A percentile compares a stretch with the other conserved stretches of the same genome.
These are phyloP conservation scores for Siniperca undulata DNA, from an alignment of 2,797 vertebrate genomes.

Conservation along the genomic window DNA sequence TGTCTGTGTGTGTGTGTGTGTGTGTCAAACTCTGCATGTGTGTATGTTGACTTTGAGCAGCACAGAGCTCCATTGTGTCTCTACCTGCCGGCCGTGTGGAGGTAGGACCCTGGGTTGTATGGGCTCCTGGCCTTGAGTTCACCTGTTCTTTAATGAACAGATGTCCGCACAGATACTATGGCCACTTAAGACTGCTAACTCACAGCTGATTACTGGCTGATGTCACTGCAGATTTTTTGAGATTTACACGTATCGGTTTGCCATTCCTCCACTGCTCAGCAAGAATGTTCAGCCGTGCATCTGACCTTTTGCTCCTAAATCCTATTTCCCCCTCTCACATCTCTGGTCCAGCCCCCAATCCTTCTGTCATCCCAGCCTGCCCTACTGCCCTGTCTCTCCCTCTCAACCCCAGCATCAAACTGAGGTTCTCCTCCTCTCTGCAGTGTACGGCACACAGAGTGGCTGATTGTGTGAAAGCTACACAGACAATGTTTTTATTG, in stretches of 20 bases:
- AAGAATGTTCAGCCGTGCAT: background rate
- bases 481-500: conserved; percentile 91
- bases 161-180: conserved; percentile 60
- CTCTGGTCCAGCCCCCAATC: conserved; percentile 20
- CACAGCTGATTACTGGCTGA: conserved; percentile 41
- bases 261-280: background rate
- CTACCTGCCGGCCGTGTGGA: conserved; percentile 52
- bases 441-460: conserved; percentile 75
- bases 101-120: conserved; percentile 55
- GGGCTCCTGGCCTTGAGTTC: conserved; percentile 66
- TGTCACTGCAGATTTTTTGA: background rate
- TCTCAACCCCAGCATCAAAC: conserved; percentile 58
- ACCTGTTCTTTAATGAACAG: conserved; percentile 77
- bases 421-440: conserved; percentile 62
- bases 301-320: conserved; percentile 45
- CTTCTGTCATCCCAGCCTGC: conserved; percentile 58
- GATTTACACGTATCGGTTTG: conserved; percentile 20
- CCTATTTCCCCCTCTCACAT: conserved; percentile 22
- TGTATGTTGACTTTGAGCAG: conserved; percentile 71
- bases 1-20: conserved; percentile 40
- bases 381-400: conserved; percentile 69
- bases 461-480: conserved; percentile 82
- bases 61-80: conserved; percentile 83
- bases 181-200: conserved; percentile 44
- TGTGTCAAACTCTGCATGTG: conserved; percentile 45